phyloP scores from a whole-genome alignment of 30 jellyfish, hydroid and myxozoan species.

The Hydra vulgaris region DNA sequence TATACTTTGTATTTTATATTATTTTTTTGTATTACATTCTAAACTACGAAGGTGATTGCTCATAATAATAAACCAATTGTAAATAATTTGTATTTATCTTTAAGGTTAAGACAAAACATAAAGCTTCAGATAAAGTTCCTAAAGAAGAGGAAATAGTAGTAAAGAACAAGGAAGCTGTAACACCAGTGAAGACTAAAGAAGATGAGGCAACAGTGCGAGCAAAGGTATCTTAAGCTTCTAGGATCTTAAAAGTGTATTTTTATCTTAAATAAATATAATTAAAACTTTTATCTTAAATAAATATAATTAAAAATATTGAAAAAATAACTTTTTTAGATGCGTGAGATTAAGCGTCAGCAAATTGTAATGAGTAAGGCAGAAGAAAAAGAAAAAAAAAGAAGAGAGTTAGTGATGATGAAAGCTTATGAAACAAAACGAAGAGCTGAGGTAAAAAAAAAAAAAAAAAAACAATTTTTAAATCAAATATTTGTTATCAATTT shows the following conservation, averaged over 20 bases:
- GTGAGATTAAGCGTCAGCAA: slow-evolving; percentile 74
- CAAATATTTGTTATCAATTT: too few relatives aligned
- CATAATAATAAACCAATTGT: background rate
- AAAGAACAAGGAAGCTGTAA: too few relatives aligned
- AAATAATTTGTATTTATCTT: background rate
- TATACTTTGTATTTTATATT: too few relatives aligned
- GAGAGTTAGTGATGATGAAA: slow-evolving; percentile 79
- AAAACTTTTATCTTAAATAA: too few relatives aligned
- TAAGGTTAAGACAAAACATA: background rate
- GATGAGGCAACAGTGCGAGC: background rate
- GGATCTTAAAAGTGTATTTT: too few relatives aligned
- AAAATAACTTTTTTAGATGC: slow-evolving; percentile 33
- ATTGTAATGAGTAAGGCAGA: slow-evolving; percentile 62
- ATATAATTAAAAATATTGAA: too few relatives aligned
- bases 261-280: too few relatives aligned
- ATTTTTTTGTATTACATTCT: background rate
- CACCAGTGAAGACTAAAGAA: background rate
- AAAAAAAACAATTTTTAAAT: too few relatives aligned
- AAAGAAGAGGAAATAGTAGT: too few relatives aligned
- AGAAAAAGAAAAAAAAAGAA: slow-evolving; percentile 73
- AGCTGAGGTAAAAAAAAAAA: slow-evolving; percentile 97
- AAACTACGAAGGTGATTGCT: too few relatives aligned
- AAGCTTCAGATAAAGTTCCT: background rate
- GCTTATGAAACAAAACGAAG: slow-evolving; percentile 81
- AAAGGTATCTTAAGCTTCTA: slow-evolving; percentile 1